A percentile compares a stretch with the other conserved stretches of the same genome.
These are phyloP conservation scores for Tinea pellionella DNA, from an alignment of 2,888 invertebrate genomes.

Conservation along the genomic window DNA sequence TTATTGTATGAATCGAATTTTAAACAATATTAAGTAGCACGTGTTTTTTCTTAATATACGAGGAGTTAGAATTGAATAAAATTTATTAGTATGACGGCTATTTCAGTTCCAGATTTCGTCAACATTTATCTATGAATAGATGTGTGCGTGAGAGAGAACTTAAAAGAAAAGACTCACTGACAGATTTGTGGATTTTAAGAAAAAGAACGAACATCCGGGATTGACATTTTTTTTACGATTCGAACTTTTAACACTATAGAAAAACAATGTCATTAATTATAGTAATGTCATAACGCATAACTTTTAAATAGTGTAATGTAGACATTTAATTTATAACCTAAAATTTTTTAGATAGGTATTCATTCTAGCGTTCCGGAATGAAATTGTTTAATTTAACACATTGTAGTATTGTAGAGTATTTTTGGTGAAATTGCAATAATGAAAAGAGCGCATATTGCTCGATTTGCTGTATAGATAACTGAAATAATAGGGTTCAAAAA, in stretches of 20 bases:
- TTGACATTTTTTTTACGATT: slow-evolving; percentile 18
- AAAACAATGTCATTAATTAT: not conserved
- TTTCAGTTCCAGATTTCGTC: slow-evolving; percentile 52
- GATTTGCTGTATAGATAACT: slow-evolving; percentile 63
- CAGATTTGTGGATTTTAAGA: slow-evolving; percentile 60
- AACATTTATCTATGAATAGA: slow-evolving; percentile 53
- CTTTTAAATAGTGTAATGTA: not conserved
- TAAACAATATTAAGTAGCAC: slow-evolving; percentile 46
- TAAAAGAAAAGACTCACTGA: slow-evolving; percentile 27
- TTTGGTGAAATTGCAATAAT: slow-evolving; percentile 57
- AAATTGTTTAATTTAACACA: not conserved
- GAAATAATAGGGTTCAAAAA: slow-evolving; percentile 70
- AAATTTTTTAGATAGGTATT: not conserved
- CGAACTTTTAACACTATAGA: not conserved
- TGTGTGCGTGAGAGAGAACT: slow-evolving; percentile 1
- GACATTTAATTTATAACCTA: no score
- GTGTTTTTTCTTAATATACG: slow-evolving; percentile 38
- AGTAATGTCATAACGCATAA: no score
- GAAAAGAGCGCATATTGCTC: slow-evolving; percentile 63
- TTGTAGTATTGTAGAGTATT: slow-evolving; percentile 38
- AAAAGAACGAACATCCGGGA: slow-evolving; percentile 32
- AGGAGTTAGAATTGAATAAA: slow-evolving; percentile 44
- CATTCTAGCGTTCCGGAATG: not conserved
- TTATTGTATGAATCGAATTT: slow-evolving; percentile 27
- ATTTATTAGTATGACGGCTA: slow-evolving; percentile 55